A percentile compares a stretch with the other conserved stretches of the same genome.
Conservation (phyloP, 2,113 vertebrate species). For the Neolamprologus hecqui region DNA sequence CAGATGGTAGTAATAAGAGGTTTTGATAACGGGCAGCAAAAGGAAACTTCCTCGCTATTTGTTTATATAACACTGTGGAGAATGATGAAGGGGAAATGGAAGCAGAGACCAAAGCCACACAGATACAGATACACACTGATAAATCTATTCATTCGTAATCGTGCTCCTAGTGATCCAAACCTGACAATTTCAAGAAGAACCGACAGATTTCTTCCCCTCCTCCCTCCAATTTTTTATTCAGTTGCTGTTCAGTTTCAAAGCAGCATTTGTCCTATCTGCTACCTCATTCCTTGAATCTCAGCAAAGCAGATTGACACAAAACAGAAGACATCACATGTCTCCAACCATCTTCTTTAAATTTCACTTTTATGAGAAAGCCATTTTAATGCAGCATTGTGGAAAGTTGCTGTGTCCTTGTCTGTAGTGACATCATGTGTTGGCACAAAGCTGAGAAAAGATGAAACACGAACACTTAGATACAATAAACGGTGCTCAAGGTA, state of each 20-base stretch:
- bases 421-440: constrained; percentile 11
- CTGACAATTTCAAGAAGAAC: constrained; percentile 14
- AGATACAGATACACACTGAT: background rate
- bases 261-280: background rate
- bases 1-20: background rate
- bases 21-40: background rate
- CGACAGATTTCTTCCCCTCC: background rate
- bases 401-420: background rate
- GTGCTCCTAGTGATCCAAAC: constrained; percentile 13
- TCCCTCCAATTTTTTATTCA: background rate
- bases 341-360: background rate
- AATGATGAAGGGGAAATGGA: background rate
- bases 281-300: constrained; percentile 23
- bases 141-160: background rate
- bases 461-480: background rate
- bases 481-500: background rate
- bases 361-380: background rate
- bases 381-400: background rate
- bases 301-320: constrained; percentile 22
- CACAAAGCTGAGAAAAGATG: background rate
- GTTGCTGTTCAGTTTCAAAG: constrained; percentile 34
- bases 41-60: background rate
- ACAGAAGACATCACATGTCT: constrained; percentile 28
- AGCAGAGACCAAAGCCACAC: background rate
- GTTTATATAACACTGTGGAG: background rate